Base-by-base conservation (phyloP, 2,888 invertebrate species). In the Ectropis crepuscularia region DNA sequence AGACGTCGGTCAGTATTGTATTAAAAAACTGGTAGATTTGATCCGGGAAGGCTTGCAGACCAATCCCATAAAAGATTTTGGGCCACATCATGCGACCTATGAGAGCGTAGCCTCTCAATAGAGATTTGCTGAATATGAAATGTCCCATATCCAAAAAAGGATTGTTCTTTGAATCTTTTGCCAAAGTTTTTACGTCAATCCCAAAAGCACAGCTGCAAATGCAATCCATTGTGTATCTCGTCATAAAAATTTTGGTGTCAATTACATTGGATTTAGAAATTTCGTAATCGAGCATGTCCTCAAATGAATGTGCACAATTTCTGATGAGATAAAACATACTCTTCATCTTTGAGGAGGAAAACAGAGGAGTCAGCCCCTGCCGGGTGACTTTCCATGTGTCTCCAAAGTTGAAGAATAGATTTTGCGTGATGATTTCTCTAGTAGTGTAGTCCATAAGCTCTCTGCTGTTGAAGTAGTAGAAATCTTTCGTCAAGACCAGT, bases 201-300 rank as follows among this genome's bases (percentile, higher is more conserved):
- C 83, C 80, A 47, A 83, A 85, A 0, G 67, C 75, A 16, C 81
- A 79, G 0, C 75, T 74, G 11, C 76, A 68, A 4, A 83, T 79
- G 16, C 75, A 74, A 49, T 80, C 80, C 74, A 81, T 75, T 0
- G 79, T 77, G 54, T 73, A 81, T n/a, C 79, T 71, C 6, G 71
- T 69, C 73, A 77, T 74, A 0, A 76, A 39, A 39, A 50, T 36
- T 37, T 72, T 73, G 0, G 72, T 68, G 39, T 75, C 76, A 2
- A 75, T 48, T 0, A 67, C 68, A 6, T 70, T 64, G 0, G 67
- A 57, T 0, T 46, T 65, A 8, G 48, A 54, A 0, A 55, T 68
- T 39, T 76, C 74, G 11, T 67, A 53, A 38, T 74, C 75, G 7
- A 79, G 49, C 57, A 71, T 63, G 5, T 67, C 61, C 49, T 76